Conservation (phyloP, 2,797 vertebrate species). For the Bradypus variegatus region DNA sequence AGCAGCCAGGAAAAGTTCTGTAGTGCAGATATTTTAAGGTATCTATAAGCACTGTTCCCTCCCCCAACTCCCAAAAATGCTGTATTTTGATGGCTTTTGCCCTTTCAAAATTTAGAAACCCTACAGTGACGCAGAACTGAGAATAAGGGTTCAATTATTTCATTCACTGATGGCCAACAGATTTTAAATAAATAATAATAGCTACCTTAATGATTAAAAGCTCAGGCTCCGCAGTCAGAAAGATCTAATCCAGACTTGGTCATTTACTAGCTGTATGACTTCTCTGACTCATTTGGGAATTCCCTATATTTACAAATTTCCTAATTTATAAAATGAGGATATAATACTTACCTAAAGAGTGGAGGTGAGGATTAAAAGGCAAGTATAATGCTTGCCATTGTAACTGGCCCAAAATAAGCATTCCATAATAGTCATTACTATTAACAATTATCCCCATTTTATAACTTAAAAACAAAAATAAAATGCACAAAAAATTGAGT, state of each 20-base stretch:
- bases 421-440: neutral
- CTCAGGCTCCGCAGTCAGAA: neutral
- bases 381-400: neutral
- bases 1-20: neutral
- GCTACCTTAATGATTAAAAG: neutral
- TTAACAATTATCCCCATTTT: neutral
- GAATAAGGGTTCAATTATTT: neutral
- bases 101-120: neutral
- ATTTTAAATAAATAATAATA: neutral
- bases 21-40: neutral
- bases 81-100: neutral
- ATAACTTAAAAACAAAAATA: neutral
- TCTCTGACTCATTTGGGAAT: neutral
- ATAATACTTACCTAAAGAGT: neutral
- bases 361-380: neutral
- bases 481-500: neutral
- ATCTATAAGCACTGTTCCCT: neutral
- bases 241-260: neutral
- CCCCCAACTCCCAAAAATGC: neutral
- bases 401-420: slow-evolving; percentile 14
- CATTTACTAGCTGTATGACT: slow-evolving; percentile 3
- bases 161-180: neutral
- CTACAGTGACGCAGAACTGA: neutral
- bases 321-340: neutral
- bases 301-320: neutral